Evolutionary conservation across 1,140 invertebrate genomes (phyloP).

Genomic region (Drosophila kurseongensis): DNA sequence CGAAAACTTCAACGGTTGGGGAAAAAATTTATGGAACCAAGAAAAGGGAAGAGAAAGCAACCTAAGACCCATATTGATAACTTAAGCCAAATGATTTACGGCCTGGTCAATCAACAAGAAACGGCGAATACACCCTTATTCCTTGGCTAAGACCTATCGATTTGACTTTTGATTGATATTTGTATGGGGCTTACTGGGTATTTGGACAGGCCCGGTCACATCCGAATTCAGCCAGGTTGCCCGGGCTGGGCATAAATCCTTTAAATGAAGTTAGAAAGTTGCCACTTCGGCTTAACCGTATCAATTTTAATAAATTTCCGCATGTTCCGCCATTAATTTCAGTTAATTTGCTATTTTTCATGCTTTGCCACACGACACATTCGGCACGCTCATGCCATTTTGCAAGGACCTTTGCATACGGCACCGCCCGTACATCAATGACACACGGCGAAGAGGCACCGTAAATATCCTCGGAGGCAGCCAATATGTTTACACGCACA

Average conservation of each 20-base stretch:
- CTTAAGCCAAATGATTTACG: slow-evolving; percentile 77
- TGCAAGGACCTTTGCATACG: slow-evolving; percentile 62
- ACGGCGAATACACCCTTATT: slow-evolving; percentile 34
- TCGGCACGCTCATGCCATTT: slow-evolving; percentile 25
- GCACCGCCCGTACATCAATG: slow-evolving; percentile 72
- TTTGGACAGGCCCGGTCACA: slow-evolving; percentile 19
- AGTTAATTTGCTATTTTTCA: slow-evolving; percentile 82
- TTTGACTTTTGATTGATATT: slow-evolving; percentile 82
- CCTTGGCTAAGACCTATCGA: slow-evolving; percentile 67
- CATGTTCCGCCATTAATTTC: slow-evolving; percentile 76
- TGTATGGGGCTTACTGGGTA: slow-evolving; percentile 40
- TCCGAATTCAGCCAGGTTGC: slow-evolving; percentile 3
- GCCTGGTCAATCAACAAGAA: slow-evolving; percentile 40
- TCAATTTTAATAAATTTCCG: slow-evolving; percentile 81
- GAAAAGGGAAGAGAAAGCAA: not conserved
- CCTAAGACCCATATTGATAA: slow-evolving; percentile 78
- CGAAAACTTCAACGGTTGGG: slow-evolving; percentile 55
- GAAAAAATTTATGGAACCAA: slow-evolving; percentile 18
- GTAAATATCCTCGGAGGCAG: slow-evolving; percentile 72
- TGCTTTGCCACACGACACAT: slow-evolving; percentile 66
- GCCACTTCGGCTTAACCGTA: slow-evolving; percentile 52
- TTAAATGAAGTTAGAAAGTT: slow-evolving; percentile 77
- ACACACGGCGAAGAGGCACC: slow-evolving; percentile 61
- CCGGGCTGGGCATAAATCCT: slow-evolving; percentile 57
- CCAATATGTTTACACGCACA: slow-evolving; percentile 82